Conservation (phyloP, 2,113 vertebrate species). For the Megaceryle torquata region DNA sequence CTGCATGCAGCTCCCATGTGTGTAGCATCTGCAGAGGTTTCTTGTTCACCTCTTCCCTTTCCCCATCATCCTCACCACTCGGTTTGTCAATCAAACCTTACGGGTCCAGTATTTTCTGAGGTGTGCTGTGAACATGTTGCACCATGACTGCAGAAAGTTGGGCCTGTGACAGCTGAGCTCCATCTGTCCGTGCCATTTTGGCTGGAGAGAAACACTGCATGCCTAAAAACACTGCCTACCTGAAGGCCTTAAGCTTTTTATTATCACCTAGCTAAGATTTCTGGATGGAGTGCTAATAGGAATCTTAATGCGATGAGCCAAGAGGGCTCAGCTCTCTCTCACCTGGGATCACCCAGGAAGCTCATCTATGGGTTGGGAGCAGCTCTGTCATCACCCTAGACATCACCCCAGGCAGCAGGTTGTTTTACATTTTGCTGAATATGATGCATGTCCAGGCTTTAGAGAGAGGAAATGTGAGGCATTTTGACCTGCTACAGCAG, state of each 20-base stretch:
- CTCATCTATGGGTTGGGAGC: background rate
- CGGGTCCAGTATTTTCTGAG: accelerated
- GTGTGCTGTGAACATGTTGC: background rate
- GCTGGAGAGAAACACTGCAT: background rate
- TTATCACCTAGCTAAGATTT: background rate
- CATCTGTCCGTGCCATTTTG: accelerated
- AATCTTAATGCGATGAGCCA: background rate
- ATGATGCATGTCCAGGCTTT: background rate
- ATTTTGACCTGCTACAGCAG: background rate
- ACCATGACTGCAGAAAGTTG: background rate
- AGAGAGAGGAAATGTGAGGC: background rate
- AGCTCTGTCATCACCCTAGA: background rate
- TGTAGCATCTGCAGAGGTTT: accelerated
- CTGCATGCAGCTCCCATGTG: background rate
- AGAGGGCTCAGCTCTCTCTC: background rate
- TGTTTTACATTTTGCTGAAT: background rate
- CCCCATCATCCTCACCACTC: background rate
- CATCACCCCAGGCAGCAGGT: background rate
- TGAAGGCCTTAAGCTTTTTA: background rate
- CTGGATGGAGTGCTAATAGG: background rate
- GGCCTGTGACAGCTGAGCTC: background rate
- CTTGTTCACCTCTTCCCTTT: background rate
- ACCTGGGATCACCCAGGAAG: background rate
- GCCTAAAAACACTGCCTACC: background rate
- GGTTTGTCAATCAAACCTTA: background rate